Evolutionary conservation across 2,113 vertebrate genomes (phyloP).

Genomic region (Grammomys dolichurus): DNA sequence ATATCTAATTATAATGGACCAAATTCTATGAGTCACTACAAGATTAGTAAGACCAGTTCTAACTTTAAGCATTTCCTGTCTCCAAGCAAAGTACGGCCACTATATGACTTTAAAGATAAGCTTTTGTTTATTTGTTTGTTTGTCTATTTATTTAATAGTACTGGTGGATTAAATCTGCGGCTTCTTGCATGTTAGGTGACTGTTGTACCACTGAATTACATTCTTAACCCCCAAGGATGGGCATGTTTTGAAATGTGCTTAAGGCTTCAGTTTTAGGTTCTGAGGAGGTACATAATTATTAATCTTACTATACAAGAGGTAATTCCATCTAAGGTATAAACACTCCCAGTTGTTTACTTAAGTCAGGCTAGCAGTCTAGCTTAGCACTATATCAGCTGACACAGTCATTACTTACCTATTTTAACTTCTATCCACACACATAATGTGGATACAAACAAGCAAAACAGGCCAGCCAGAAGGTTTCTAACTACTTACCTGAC

Average conservation of each 20-base stretch:
- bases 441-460: not conserved
- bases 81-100: not conserved
- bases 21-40: not conserved
- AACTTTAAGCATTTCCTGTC: not conserved
- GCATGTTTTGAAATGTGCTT: not conserved
- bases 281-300: not conserved
- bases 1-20: no score
- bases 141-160: not conserved
- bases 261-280: conserved; percentile 6
- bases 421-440: not conserved
- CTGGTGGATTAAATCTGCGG: not conserved
- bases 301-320: not conserved
- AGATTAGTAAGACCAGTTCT: not conserved
- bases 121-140: not conserved
- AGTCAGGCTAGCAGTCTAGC: not conserved
- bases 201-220: not conserved
- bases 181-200: not conserved
- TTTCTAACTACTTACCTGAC: not conserved
- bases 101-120: not conserved
- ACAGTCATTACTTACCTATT: not conserved
- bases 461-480: not conserved
- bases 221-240: not conserved
- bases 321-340: not conserved
- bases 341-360: not conserved
- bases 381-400: not conserved